Conservation (phyloP, 2,113 vertebrate genomes). For the Stercorarius parasiticus region DNA sequence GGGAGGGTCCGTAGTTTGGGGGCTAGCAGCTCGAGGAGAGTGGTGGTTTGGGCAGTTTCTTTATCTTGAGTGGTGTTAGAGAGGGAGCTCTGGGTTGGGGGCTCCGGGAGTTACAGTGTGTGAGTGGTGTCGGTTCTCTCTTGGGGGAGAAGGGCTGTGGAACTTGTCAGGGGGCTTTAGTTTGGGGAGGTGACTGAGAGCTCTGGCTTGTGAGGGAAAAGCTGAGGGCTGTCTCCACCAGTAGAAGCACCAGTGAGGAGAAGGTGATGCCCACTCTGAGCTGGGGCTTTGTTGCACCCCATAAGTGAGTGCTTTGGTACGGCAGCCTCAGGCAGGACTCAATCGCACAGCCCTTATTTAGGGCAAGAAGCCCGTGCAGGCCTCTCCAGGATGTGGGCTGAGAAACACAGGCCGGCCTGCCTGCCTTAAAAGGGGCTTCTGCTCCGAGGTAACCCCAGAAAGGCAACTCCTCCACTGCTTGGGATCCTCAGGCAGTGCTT, state of each 20-base stretch:
- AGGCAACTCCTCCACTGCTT: fast-evolving
- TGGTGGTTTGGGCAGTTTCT: background rate
- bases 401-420: fast-evolving
- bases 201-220: background rate
- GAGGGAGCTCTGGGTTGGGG: background rate
- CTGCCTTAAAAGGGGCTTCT: background rate
- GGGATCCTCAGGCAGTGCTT: background rate
- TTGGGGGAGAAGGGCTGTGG: too few species aligned
- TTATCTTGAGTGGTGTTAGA: background rate
- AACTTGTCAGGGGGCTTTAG: background rate
- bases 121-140: too few species aligned
- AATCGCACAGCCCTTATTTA: background rate
- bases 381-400: background rate
- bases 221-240: fast-evolving
- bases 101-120: fast-evolving
- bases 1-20: too few species aligned
- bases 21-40: fast-evolving
- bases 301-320: fast-evolving
- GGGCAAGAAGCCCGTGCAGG: too few species aligned
- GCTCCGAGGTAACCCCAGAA: background rate
- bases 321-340: fast-evolving
- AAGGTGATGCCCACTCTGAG: background rate
- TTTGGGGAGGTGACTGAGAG: background rate
- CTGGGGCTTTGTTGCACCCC: background rate
- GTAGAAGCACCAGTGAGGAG: background rate